phyloP scores from a whole-genome alignment of 2,113 vertebrate species.

The Suricata suricatta region DNA sequence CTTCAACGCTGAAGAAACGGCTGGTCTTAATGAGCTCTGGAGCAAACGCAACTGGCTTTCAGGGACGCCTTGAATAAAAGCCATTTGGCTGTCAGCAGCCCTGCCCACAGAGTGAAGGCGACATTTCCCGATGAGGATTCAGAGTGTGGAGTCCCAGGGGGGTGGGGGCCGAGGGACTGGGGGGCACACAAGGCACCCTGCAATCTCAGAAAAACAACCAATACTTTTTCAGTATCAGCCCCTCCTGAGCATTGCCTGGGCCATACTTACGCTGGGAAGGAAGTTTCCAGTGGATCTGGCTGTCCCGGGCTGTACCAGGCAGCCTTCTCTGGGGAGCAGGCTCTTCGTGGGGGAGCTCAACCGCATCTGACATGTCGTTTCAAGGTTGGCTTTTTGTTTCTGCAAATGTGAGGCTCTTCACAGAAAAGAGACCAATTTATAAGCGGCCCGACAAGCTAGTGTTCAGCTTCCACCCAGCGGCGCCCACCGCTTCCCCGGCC shows the following conservation, averaged over 20 bases:
- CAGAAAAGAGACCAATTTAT: not conserved
- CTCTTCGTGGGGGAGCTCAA: not conserved
- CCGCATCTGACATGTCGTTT: not conserved
- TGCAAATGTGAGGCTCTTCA: not conserved
- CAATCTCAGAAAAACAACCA: too few relatives aligned
- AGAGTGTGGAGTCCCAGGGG: not conserved
- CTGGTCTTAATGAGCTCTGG: not conserved
- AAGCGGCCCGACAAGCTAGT: fast-evolving
- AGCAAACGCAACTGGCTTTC: not conserved
- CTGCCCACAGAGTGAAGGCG: not conserved
- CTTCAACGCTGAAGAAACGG: fast-evolving
- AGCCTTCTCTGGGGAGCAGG: not conserved
- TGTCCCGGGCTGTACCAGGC: not conserved
- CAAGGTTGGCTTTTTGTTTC: not conserved
- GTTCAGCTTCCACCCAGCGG: too few relatives aligned
- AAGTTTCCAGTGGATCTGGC: fast-evolving
- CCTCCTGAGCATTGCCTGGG: not conserved
- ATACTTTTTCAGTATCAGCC: fast-evolving
- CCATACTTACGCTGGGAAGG: too few relatives aligned
- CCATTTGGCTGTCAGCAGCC: not conserved
- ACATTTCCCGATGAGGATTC: fast-evolving
- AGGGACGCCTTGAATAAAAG: fast-evolving
- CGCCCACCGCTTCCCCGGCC: too few relatives aligned
- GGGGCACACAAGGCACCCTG: fast-evolving
- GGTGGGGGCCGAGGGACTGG: fast-evolving